Conservation (phyloP, 2,797 vertebrate genomes). For the Hapalemur alaotrensis region DNA sequence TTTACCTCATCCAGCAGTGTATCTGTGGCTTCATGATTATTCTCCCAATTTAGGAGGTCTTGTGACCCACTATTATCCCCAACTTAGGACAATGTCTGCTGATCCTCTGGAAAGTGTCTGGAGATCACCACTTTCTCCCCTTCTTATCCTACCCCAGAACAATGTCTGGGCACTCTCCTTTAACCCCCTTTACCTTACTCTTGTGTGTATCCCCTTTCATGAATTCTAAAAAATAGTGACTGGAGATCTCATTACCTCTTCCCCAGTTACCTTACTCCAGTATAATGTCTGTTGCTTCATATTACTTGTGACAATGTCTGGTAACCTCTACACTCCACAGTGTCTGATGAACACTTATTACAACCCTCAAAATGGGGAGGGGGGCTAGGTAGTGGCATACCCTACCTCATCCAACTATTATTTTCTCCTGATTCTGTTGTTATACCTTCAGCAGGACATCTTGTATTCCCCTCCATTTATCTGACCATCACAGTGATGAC, state of each 20-base stretch:
- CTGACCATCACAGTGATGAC: neutral
- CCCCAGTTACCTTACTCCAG: neutral
- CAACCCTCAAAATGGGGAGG: neutral
- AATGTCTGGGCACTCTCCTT: neutral
- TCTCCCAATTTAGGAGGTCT: neutral
- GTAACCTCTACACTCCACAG: neutral
- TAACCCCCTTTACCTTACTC: neutral
- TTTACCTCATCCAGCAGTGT: neutral
- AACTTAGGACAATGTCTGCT: neutral
- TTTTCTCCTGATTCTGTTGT: neutral
- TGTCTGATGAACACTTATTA: neutral
- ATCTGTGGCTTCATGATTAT: neutral
- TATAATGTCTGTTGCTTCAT: neutral
- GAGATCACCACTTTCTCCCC: neutral
- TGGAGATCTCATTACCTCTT: neutral
- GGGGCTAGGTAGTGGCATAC: neutral
- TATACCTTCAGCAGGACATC: neutral
- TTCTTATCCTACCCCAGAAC: neutral
- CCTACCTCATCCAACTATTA: neutral
- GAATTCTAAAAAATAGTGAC: neutral
- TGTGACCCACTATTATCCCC: neutral
- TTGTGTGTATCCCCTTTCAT: neutral
- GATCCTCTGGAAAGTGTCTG: neutral
- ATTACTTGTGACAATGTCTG: neutral
- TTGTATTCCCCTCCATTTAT: neutral